Base-by-base conservation (phyloP, 2,797 vertebrate genomes). In the Acanthis flammea region DNA sequence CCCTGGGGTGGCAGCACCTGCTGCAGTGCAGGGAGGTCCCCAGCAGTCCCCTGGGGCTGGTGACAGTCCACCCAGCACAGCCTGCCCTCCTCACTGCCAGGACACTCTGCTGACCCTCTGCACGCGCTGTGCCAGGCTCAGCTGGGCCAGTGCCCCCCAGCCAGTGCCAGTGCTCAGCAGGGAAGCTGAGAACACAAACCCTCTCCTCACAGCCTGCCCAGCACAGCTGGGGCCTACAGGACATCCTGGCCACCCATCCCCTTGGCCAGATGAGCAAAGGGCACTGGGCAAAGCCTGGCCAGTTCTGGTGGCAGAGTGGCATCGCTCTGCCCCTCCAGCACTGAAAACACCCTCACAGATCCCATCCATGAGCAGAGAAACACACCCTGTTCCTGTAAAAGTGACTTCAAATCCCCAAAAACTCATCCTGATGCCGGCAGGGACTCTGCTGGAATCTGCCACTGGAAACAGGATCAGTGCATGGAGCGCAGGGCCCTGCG, bases 211-310 rank as follows among this genome's bases (percentile, higher is more conserved):
- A n/a, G 41, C 44, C 57, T 12, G n/a, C 33, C 41, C 0, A 4
- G 47, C 9, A 5, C 24, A 2, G n/a, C 23, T 5, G 5, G 5
- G 19, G 58, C 22, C 35, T 21, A 10, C 21, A 5, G 47, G 25
- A 57, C 9, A 9, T 16, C 33, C 54, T 7, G 3, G 55, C 19
- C 33, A n/a, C 2, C 0, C 0, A 0, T 5, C 1, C 47, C 44
- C 18, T 41, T 4, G 8, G 42, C 65, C 7, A 1, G 31, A 54
- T 14, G 16, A 47, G 72, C n/a, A 12, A 22, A 67, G 47, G 67
- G n/a, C 60, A 35, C 44, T 0, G 0, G 71, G 61, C 58, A 10
- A 67, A 39, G 37, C 44, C 44, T 6, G 48, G 24, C 11, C 2
- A 1, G 22, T 24, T 51, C 15, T 13, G 2, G 45, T 2, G 9